Conservation (phyloP, 2,888 invertebrate genomes). For the Boloria selene region DNA sequence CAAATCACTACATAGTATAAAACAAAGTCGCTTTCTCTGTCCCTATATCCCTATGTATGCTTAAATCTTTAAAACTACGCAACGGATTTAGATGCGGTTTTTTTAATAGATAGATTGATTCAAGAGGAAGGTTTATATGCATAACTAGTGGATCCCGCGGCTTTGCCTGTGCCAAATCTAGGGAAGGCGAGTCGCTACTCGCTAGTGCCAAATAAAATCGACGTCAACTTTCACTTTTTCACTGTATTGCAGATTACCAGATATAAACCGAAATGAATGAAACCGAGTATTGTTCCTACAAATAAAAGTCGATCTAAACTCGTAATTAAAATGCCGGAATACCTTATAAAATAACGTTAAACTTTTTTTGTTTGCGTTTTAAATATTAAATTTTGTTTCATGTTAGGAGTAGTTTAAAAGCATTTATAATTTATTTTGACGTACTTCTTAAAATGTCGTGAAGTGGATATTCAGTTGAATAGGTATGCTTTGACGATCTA, state of each 20-base stretch:
- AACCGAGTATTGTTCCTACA: conserved; percentile 33
- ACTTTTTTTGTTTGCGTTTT: background rate
- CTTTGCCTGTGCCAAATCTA: no score
- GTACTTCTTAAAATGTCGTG: background rate
- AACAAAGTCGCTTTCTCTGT: no score
- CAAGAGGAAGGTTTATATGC: no score
- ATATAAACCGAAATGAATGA: conserved; percentile 39
- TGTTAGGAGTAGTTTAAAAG: background rate
- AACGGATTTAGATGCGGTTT: no score
- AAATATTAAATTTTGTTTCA: background rate
- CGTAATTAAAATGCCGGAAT: conserved; percentile 12
- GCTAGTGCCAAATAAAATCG: conserved; percentile 21
- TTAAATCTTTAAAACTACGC: no score
- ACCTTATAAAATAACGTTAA: conserved; percentile 7
- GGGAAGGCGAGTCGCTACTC: no score
- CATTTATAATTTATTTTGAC: background rate
- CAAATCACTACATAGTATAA: no score
- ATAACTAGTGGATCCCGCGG: no score
- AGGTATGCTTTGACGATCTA: conserved; percentile 1
- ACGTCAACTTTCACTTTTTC: conserved; percentile 29
- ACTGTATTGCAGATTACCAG: conserved; percentile 27
- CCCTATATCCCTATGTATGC: no score
- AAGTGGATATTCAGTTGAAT: conserved; percentile 9
- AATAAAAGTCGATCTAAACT: conserved; percentile 23
- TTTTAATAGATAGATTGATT: no score